Percentiles rank a stretch among this genome's conserved stretches.
Conservation (phyloP, 2,797 vertebrate species). For the Lagocephalus sceleratus region DNA sequence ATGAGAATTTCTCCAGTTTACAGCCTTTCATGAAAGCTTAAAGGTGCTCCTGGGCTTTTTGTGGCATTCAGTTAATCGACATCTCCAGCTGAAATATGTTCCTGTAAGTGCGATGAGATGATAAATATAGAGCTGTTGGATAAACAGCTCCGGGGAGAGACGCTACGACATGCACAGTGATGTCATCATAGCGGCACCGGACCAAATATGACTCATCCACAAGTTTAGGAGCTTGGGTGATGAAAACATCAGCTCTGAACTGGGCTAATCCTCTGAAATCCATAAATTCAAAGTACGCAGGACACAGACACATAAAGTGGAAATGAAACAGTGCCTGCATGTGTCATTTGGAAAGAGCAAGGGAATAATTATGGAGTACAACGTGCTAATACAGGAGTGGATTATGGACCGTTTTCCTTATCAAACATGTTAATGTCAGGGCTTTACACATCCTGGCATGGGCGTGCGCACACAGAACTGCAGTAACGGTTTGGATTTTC, state of each 20-base stretch:
- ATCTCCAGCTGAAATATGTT: constrained; percentile 21
- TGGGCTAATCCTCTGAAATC: constrained; percentile 60
- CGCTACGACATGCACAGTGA: constrained; percentile 44
- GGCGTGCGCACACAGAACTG: constrained; percentile 25
- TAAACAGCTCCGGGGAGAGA: constrained; percentile 53
- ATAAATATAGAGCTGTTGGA: constrained; percentile 57
- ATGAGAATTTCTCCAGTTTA: constrained; percentile 25
- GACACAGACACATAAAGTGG: constrained; percentile 3
- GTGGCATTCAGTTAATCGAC: constrained; percentile 38
- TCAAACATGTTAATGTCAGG: constrained; percentile 43
- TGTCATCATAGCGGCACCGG: constrained; percentile 46
- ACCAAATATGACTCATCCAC: constrained; percentile 59
- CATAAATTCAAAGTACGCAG: constrained; percentile 25
- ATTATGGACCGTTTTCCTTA: constrained; percentile 26
- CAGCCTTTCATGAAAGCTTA: constrained; percentile 7
- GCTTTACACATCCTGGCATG: constrained; percentile 26
- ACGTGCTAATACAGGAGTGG: constrained; percentile 34
- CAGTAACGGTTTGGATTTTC: constrained; percentile 51
- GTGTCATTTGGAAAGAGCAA: constrained; percentile 18
- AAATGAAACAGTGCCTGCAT: constrained; percentile 3
- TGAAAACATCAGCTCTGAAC: constrained; percentile 49
- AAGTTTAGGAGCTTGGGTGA: constrained; percentile 46
- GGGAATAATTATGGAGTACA: constrained; percentile 32
- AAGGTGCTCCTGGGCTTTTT: constrained; percentile 28
- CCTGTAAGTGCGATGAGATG: constrained; percentile 43